Base-by-base conservation (phyloP, 2,888 invertebrate genomes). In the Zygaena filipendulae region DNA sequence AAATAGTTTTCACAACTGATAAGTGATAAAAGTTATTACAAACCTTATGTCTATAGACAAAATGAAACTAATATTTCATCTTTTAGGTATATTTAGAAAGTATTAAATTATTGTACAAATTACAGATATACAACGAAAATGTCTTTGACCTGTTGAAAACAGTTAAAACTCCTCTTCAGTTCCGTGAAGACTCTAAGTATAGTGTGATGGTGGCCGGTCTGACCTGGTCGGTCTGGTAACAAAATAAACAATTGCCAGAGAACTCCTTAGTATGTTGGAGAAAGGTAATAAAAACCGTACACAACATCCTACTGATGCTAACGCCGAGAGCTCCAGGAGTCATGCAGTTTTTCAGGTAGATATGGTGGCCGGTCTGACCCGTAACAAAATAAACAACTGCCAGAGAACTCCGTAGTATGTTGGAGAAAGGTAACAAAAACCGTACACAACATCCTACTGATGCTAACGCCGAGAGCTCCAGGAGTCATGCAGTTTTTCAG, bases 401-500 rank as follows among this genome's bases (percentile, higher is more conserved):
- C 0, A 82, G 87, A 6, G 88, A 94, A 51, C 69, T 97, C 2
- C 81, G 96, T 13, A 81, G 85, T 27, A 83, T 95, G 68, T 66
- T 97, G 20, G 87, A 87, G 16, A 79, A 86, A 41, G 97, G 97
- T 0, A 97, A 97, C 53, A 84, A 83, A 36, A 91, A 93, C 54
- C 81, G 97, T 28, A 92, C 95, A 0, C 96, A 97, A 52, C 95
- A 96, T 67, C 95, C 96, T 0, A 97, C 96, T 0, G 96, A 97
- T 75, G 92, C 95, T 2, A 97, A 97, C 64, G 89, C 93, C 1
- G 95, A 96, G 55, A 95, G 95, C 36, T 96, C 95, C 3, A 83
- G 97, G 28, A 96, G 95, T 27, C 97, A 97, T 81, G 96, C 96
- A n/a, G 92, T 97, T 2, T 95, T 97, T 59, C 95, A 95, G 82